These are phyloP conservation scores for Antennarius striatus DNA, from an alignment of 2,113 vertebrate species.

Conservation along the genomic window DNA sequence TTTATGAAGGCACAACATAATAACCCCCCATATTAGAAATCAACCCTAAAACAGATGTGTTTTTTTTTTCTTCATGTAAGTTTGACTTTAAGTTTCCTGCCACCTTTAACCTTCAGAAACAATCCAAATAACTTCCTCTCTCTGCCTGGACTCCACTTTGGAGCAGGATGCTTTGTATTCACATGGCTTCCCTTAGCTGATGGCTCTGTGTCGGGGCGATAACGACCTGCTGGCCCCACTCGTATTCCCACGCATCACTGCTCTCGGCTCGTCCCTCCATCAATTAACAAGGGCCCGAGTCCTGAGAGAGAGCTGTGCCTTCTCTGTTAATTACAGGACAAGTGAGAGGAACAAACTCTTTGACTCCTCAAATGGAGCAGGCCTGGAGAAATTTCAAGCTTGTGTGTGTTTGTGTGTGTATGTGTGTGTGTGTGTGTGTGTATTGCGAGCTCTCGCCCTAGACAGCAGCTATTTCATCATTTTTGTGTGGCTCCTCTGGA, in stretches of 20 bases:
- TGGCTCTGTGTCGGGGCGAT: slow-evolving; percentile 63
- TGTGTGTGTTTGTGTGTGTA: neutral
- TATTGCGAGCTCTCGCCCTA: slow-evolving; percentile 4
- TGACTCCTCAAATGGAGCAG: slow-evolving; percentile 31
- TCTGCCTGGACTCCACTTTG: slow-evolving; percentile 25
- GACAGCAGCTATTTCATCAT: slow-evolving; percentile 47
- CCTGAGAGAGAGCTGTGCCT: slow-evolving; percentile 43
- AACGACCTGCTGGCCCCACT: slow-evolving; percentile 54
- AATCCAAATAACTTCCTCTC: slow-evolving; percentile 3
- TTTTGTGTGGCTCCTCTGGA: slow-evolving; percentile 32
- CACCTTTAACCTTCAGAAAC: slow-evolving; percentile 33
- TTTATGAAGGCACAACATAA: too few species aligned
- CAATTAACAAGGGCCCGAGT: slow-evolving; percentile 57
- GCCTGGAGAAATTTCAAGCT: slow-evolving; percentile 19
- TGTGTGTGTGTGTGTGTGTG: neutral
- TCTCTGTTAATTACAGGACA: slow-evolving; percentile 59
- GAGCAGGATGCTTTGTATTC: slow-evolving; percentile 50
- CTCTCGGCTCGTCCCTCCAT: slow-evolving; percentile 53
- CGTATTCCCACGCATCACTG: slow-evolving; percentile 51
- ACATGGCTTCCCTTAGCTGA: slow-evolving; percentile 23
- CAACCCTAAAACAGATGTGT: too few species aligned
- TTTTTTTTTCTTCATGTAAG: too few species aligned
- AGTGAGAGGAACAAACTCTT: slow-evolving; percentile 38
- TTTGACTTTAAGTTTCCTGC: neutral
- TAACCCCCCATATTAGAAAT: too few species aligned